These are phyloP conservation scores for Noctua pronuba DNA, from an alignment of 2,888 invertebrate genomes.

Conservation along the genomic window DNA sequence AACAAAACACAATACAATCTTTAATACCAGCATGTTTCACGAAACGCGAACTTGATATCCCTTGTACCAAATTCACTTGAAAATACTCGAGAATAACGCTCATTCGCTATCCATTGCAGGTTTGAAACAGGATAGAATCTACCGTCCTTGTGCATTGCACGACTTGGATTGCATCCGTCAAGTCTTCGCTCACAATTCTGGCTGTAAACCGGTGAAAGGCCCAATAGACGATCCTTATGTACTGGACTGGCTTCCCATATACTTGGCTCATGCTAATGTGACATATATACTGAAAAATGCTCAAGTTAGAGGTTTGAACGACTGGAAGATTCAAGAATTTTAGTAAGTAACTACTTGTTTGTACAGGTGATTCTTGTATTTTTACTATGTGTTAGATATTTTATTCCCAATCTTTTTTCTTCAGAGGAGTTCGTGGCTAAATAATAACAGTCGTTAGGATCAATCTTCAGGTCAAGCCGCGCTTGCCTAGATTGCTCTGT, in stretches of 20 bases:
- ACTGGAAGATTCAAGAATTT: slow-evolving; percentile 61
- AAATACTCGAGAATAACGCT: slow-evolving; percentile 18
- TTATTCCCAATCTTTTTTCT: neutral
- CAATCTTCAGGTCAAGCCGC: too few relatives aligned
- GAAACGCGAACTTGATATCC: slow-evolving; percentile 47
- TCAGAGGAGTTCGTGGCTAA: too few relatives aligned
- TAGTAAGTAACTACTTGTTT: slow-evolving; percentile 59
- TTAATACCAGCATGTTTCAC: slow-evolving; percentile 46
- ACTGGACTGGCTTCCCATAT: slow-evolving; percentile 43
- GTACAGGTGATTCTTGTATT: neutral
- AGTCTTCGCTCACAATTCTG: slow-evolving; percentile 38
- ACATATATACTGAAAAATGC: slow-evolving; percentile 51
- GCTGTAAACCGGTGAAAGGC: slow-evolving; percentile 31
- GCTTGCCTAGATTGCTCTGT: too few relatives aligned
- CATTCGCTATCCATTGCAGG: slow-evolving; percentile 36
- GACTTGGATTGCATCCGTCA: slow-evolving; percentile 45
- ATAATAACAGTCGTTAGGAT: too few relatives aligned
- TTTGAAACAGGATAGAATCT: slow-evolving; percentile 2
- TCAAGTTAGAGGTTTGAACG: slow-evolving; percentile 60
- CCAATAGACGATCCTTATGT: slow-evolving; percentile 40
- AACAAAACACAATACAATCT: slow-evolving; percentile 43
- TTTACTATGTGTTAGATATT: neutral
- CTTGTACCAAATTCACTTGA: slow-evolving; percentile 18
- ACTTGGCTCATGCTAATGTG: slow-evolving; percentile 59
- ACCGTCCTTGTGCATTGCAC: slow-evolving; percentile 36